Percentiles rank a stretch among this genome's conserved stretches.
Evolutionary conservation across 2,797 vertebrate species (phyloP).

Genomic region (Nannoperca australis): DNA sequence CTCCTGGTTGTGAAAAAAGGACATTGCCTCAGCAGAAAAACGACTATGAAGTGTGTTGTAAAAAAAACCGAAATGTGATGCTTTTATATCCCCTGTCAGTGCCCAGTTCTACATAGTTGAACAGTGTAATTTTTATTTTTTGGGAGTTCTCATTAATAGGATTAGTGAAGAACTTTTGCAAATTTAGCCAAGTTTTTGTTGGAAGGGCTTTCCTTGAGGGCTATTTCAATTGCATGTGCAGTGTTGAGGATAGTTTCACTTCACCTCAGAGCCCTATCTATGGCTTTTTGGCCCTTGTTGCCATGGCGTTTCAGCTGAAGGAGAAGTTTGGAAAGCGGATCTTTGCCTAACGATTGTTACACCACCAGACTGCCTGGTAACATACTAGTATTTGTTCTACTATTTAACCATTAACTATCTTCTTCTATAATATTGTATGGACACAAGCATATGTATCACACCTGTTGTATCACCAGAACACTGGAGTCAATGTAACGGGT

Average conservation of each 20-base stretch:
- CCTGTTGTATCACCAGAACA: not conserved
- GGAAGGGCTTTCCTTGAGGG: slow-evolving; percentile 44
- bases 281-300: slow-evolving; percentile 66
- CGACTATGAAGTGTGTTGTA: slow-evolving; percentile 41
- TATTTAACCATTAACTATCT: slow-evolving; percentile 28
- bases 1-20: slow-evolving; percentile 38
- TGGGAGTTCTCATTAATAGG: slow-evolving; percentile 46
- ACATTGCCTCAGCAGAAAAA: slow-evolving; percentile 47
- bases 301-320: slow-evolving; percentile 56
- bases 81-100: slow-evolving; percentile 43
- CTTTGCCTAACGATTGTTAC: slow-evolving; percentile 44
- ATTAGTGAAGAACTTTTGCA: slow-evolving; percentile 63
- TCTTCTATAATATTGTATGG: not conserved
- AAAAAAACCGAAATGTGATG: slow-evolving; percentile 23
- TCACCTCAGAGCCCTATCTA: slow-evolving; percentile 57
- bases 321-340: slow-evolving; percentile 62
- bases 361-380: slow-evolving; percentile 25
- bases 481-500: slow-evolving; percentile 7
- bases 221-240: slow-evolving; percentile 55
- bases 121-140: slow-evolving; percentile 33
- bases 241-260: slow-evolving; percentile 58
- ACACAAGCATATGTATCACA: slow-evolving; percentile 4
- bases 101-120: slow-evolving; percentile 43
- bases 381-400: slow-evolving; percentile 4
- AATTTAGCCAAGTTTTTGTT: slow-evolving; percentile 48